These are phyloP conservation scores for Drosophila burlai DNA, from an alignment of 1,140 invertebrate species.

Conservation along the genomic window DNA sequence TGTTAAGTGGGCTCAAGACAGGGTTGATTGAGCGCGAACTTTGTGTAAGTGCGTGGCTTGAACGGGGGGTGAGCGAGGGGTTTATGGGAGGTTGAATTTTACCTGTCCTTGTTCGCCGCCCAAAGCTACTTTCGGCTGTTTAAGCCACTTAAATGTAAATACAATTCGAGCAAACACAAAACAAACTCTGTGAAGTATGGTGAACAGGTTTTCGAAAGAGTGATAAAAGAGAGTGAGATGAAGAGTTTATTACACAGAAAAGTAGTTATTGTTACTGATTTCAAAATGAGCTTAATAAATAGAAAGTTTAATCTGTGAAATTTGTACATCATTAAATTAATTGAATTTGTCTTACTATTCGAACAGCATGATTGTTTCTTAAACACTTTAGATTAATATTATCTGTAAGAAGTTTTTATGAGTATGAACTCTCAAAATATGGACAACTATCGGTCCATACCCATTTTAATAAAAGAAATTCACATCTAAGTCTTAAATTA, in stretches of 20 bases:
- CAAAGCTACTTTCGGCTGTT: conserved; percentile 24
- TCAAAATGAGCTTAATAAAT: not conserved
- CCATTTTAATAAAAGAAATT: not conserved
- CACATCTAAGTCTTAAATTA: not conserved
- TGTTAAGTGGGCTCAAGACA: conserved; percentile 81
- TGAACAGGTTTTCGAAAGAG: conserved; percentile 1
- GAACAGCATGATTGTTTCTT: no score
- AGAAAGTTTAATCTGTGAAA: no score
- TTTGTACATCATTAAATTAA: not conserved
- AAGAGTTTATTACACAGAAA: not conserved
- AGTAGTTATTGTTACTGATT: not conserved
- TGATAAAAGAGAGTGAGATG: not conserved
- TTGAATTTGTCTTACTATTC: not conserved
- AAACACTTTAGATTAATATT: no score
- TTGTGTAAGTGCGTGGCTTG: conserved; percentile 36
- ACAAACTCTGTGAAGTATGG: conserved; percentile 6
- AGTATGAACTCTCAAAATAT: no score
- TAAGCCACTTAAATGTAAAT: conserved; percentile 50
- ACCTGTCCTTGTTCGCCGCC: conserved; percentile 7
- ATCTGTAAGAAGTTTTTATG: no score
- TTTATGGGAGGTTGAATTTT: conserved; percentile 19
- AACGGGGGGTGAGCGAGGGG: no score
- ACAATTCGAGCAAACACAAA: conserved; percentile 41
- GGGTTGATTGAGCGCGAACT: conserved; percentile 78
- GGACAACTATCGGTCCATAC: no score